Conservation (phyloP, 2,113 vertebrate genomes). For the Zosterops lateralis region DNA sequence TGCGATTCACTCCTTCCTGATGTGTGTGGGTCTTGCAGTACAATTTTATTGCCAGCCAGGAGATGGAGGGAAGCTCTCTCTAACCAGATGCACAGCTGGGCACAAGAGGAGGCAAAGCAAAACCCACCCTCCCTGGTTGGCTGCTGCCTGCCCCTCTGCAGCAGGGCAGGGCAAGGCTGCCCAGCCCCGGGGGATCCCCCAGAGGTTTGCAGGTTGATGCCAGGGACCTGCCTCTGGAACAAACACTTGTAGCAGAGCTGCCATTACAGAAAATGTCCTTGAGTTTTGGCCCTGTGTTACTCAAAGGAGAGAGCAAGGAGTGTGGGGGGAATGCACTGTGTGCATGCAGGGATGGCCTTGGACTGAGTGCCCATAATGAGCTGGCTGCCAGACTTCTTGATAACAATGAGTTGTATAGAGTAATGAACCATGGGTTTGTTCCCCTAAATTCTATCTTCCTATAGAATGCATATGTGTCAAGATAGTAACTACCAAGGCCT, state of each 20-base stretch:
- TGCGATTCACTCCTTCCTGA: accelerated
- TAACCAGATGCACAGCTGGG: not conserved
- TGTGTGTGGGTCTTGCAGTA: accelerated
- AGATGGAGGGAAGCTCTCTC: not conserved
- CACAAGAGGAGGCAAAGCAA: not conserved
- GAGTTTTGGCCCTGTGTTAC: not conserved
- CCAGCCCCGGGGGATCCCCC: not conserved
- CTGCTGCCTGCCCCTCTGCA: not conserved
- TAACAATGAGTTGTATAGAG: not conserved
- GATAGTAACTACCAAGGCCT: not conserved
- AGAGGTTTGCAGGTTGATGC: not conserved
- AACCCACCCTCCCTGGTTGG: not conserved
- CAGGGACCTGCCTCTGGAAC: not conserved
- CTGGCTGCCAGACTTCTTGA: not conserved
- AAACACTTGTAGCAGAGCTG: not conserved
- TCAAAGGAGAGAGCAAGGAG: not conserved
- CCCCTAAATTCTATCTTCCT: not conserved
- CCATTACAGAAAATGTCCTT: not conserved
- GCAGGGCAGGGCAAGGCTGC: not conserved
- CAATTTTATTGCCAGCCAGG: not conserved
- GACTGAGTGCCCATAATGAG: not conserved
- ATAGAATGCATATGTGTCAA: not conserved
- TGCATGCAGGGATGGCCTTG: too few species aligned
- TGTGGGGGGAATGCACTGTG: accelerated
- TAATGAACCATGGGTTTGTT: not conserved